Evolutionary conservation across 1,140 invertebrate species (phyloP).

Genomic region (Drosophila sechellia): DNA sequence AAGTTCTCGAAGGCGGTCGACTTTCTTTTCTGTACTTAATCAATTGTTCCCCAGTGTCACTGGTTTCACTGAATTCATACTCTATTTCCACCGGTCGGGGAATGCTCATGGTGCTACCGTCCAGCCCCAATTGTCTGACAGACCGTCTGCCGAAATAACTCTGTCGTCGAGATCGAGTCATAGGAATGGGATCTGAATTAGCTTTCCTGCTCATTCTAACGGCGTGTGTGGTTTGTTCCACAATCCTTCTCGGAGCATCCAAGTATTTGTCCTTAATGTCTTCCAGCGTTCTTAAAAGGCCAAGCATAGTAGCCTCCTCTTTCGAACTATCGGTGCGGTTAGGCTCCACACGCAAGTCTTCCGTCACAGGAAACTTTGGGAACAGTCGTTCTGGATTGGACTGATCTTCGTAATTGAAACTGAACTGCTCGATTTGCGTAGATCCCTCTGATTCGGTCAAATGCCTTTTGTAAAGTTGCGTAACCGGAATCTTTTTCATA

Average conservation of each 20-base stretch:
- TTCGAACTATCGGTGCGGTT: not conserved
- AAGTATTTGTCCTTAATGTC: constrained; percentile 40
- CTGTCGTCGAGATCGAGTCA: not conserved
- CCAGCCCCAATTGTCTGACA: not conserved
- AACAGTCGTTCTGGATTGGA: constrained; percentile 58
- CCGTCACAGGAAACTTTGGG: constrained; percentile 28
- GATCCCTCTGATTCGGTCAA: accelerated
- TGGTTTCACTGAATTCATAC: not conserved
- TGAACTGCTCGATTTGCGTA: not conserved
- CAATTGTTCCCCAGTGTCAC: too few relatives aligned
- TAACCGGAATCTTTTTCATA: not conserved
- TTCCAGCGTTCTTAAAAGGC: constrained; percentile 27
- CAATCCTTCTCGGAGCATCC: not conserved
- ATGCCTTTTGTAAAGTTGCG: constrained; percentile 12
- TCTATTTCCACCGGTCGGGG: not conserved
- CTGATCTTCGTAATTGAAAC: constrained; percentile 58
- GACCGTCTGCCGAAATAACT: not conserved
- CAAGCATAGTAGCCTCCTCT: constrained; percentile 3
- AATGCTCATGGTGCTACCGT: not conserved
- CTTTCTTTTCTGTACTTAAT: not conserved
- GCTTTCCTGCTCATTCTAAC: not conserved
- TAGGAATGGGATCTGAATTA: not conserved
- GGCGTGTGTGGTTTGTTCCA: not conserved
- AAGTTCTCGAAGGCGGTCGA: accelerated
- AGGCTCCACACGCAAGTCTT: not conserved